These are phyloP conservation scores for Stegostoma tigrinum DNA, from an alignment of 2,113 vertebrate genomes.

Conservation along the genomic window DNA sequence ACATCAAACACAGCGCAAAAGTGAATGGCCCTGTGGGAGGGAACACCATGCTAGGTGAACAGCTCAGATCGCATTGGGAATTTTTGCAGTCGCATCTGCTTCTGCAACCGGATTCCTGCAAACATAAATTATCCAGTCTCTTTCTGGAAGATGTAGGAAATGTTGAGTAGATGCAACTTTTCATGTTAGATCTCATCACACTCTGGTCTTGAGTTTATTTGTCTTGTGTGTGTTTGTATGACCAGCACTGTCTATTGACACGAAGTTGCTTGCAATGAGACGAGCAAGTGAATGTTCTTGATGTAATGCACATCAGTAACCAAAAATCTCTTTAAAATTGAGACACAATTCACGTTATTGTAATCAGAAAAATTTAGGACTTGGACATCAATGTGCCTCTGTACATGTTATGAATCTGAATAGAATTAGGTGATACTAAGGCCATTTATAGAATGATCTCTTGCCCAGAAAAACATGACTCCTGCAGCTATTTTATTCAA, in stretches of 20 bases:
- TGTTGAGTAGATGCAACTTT: background rate
- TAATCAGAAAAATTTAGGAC: too few species aligned
- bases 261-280: background rate
- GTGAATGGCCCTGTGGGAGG: background rate
- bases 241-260: background rate
- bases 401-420: background rate
- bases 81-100: background rate
- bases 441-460: background rate
- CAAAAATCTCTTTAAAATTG: background rate
- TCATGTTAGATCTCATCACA: background rate
- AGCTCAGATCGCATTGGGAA: background rate
- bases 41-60: background rate
- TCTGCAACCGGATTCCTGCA: background rate
- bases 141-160: background rate
- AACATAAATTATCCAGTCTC: background rate
- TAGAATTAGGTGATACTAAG: background rate
- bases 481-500: background rate
- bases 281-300: background rate
- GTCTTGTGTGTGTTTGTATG: background rate
- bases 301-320: background rate
- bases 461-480: background rate
- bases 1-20: background rate
- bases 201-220: background rate
- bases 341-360: background rate
- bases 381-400: background rate